Evolutionary conservation across 2,888 invertebrate species (phyloP), one percentile per base, ranked within the genome.

Genomic region (Hemaris fuciformis): DNA sequence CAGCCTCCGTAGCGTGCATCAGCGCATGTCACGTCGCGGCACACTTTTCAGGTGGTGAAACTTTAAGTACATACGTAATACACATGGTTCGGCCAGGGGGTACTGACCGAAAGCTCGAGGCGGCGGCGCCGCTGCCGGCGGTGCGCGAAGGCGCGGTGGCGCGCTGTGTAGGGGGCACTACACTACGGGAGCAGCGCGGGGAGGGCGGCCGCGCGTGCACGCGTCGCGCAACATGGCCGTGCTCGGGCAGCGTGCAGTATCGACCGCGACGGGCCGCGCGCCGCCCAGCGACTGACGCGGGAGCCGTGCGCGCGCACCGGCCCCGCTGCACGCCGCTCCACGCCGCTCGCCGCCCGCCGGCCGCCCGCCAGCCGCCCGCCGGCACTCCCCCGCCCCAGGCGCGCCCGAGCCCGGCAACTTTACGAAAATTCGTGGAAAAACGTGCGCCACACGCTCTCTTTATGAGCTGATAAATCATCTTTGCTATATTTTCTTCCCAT

Each of bases 261-360:
- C 91, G 91, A 91, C 91, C 91, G 86, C 83, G 83, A 89, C 87
- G 87, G 90, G 85, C 81, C 85, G 85, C 85, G 82, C 85, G 87
- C 85, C 87, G 83, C 84, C 84, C 80, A 81, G 85, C 86, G 88
- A 87, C 88, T 87, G 90, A 85, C 85, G 86, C 82, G 83, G 66
- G 82, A 80, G 59, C 81, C 67, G 60, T 90, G 90, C 90, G 91
- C 91, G 90, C 91, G 91, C 91, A 85, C 66, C 67, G 68, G 65
- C 66, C 64, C 67, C 62, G 65, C 64, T 63, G 64, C 70, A 71
- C 68, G 63, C 62, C 77, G 65, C 69, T 68, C n/a, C 71, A 71
- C 66, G 65, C 70, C 74, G 57, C 46, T 61, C 58, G 63, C 57
- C 66, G 61, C 65, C 58, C 10, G 31, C 42, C 53, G 38, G 8